Percentiles rank a stretch among this genome's conserved stretches.
Evolutionary conservation across 1,140 invertebrate species (phyloP).

Genomic region (Sarcophaga peregrina): DNA sequence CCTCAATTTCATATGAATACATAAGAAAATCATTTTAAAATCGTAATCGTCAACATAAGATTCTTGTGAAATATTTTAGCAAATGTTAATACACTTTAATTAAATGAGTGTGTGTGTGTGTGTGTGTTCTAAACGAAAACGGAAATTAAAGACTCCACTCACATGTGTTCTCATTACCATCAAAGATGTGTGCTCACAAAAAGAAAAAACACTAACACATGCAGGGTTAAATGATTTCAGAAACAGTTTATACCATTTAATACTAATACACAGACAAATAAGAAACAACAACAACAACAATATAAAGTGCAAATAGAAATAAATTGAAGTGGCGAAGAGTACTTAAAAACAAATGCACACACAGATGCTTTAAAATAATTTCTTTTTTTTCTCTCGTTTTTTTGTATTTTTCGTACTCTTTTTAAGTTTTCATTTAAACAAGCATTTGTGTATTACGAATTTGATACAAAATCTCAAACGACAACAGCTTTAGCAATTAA

Average conservation of each 20-base stretch:
- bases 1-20: no score
- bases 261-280: neutral
- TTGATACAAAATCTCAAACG: neutral
- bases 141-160: conserved; percentile 2
- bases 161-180: neutral
- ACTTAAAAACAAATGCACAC: neutral
- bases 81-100: neutral
- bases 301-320: neutral
- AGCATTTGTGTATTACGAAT: neutral
- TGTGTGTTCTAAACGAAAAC: neutral
- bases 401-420: no score
- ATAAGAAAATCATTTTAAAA: no score
- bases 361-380: neutral
- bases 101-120: neutral
- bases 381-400: no score
- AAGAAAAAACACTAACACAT: neutral
- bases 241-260: neutral
- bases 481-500: neutral
- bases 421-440: neutral
- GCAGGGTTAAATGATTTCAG: neutral
- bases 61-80: neutral
- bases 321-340: neutral
- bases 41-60: neutral
- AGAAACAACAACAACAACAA: neutral
- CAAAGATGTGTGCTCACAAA: neutral